phyloP scores from a whole-genome alignment of 2,888 invertebrate genomes.

The Thumatha senex region DNA sequence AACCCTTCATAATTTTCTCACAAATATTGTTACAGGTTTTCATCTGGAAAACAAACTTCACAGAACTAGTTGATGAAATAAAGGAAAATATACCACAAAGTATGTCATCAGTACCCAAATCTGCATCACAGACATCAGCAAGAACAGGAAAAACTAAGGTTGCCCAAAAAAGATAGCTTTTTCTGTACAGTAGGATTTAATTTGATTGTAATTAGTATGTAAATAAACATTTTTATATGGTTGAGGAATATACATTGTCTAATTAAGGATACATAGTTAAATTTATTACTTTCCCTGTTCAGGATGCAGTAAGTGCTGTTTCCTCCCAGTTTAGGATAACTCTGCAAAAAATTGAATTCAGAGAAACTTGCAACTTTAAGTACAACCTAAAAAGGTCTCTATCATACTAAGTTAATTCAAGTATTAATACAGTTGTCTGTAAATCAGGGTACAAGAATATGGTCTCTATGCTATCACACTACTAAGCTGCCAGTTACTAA shows the following conservation, averaged over 20 bases:
- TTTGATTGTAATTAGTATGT: constrained; percentile 26
- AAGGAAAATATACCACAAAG: constrained; percentile 65
- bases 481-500: constrained; percentile 65
- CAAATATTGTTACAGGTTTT: constrained; percentile 64
- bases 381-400: constrained; percentile 45
- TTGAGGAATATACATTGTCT: constrained; percentile 25
- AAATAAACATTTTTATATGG: constrained; percentile 21
- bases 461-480: constrained; percentile 76
- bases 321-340: constrained; percentile 57
- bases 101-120: constrained; percentile 40
- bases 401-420: constrained; percentile 46
- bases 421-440: constrained; percentile 51
- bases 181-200: constrained; percentile 17
- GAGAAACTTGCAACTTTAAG: constrained; percentile 56
- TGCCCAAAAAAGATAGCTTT: constrained; percentile 51
- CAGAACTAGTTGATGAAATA: constrained; percentile 56
- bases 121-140: constrained; percentile 46
- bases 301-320: constrained; percentile 56
- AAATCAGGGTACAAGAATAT: constrained; percentile 68
- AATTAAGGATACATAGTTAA: constrained; percentile 25
- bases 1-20: not conserved
- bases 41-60: constrained; percentile 81
- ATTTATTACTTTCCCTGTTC: constrained; percentile 43
- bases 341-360: constrained; percentile 67
- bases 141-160: constrained; percentile 59